Conservation (phyloP, 92 coral and sea anemone genomes). For the Bergia puertoricense region DNA sequence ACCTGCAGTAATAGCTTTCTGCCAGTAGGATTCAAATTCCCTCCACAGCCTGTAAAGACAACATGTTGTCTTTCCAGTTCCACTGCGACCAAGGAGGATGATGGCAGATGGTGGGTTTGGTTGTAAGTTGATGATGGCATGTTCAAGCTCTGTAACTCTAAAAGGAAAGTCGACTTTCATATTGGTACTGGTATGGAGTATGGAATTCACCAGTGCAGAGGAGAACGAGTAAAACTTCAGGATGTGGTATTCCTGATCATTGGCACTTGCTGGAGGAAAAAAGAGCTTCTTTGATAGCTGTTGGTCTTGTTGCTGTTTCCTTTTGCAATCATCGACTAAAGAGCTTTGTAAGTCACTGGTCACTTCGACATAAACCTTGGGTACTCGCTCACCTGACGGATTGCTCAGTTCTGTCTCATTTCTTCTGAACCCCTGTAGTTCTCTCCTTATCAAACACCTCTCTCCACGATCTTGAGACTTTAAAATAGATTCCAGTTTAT, state of each 20-base stretch:
- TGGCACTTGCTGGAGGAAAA: constrained; percentile 91
- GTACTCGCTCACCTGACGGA: constrained; percentile 8
- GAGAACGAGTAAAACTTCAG: constrained; percentile 58
- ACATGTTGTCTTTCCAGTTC: constrained; percentile 62
- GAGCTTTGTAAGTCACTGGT: neutral
- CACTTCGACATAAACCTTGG: constrained; percentile 17
- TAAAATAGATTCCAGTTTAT: constrained; percentile 36
- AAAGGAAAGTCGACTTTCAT: constrained; percentile 47
- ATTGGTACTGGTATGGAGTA: constrained; percentile 33
- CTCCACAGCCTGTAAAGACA: constrained; percentile 56
- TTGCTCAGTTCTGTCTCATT: neutral
- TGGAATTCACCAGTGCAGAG: constrained; percentile 43
- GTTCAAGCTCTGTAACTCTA: constrained; percentile 55
- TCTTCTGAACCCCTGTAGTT: constrained; percentile 68
- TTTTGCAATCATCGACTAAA: constrained; percentile 8
- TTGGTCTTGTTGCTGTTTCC: neutral
- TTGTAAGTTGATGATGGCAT: constrained; percentile 48
- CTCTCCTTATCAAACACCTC: constrained; percentile 76
- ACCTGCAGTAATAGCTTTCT: constrained; percentile 69
- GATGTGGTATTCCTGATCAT: constrained; percentile 50
- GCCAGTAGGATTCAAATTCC: constrained; percentile 77
- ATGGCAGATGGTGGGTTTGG: constrained; percentile 41
- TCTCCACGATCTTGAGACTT: constrained; percentile 67
- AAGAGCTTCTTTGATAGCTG: constrained; percentile 53
- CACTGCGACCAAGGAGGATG: constrained; percentile 61